Conservation (phyloP, 2,888 invertebrate genomes). For the Chrysotoxum bicinctum region DNA sequence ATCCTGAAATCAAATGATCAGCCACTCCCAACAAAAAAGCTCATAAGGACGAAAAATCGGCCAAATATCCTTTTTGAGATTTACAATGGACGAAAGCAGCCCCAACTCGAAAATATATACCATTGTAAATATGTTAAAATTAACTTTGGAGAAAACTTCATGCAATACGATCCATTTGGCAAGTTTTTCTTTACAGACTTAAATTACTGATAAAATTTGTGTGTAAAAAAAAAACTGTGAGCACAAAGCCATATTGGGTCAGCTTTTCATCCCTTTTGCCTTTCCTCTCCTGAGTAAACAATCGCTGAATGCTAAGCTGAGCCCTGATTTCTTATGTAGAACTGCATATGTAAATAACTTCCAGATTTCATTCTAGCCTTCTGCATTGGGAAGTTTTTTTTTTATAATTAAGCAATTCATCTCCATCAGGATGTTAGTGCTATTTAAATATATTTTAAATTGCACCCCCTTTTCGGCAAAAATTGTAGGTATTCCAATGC, state of each 20-base stretch:
- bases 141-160: neutral
- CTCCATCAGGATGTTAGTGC: neutral
- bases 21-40: constrained; percentile 4
- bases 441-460: neutral
- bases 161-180: constrained; percentile 12
- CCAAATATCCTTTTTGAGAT: neutral
- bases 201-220: neutral
- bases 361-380: neutral
- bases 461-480: neutral
- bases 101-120: neutral
- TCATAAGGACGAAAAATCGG: neutral
- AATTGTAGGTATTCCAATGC: neutral
- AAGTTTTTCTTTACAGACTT: neutral
- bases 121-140: neutral
- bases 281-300: constrained; percentile 23
- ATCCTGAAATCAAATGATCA: constrained; percentile 15
- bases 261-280: constrained; percentile 10
- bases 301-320: constrained; percentile 14
- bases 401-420: neutral
- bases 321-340: constrained; percentile 35
- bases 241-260: constrained; percentile 18
- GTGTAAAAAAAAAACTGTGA: neutral
- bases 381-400: neutral
- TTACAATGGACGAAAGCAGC: neutral
- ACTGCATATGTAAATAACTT: constrained; percentile 22